Percentiles rank a stretch among this genome's conserved stretches.
Evolutionary conservation across 2,797 vertebrate genomes (phyloP).

Genomic region (Ambastaia sidthimunki): DNA sequence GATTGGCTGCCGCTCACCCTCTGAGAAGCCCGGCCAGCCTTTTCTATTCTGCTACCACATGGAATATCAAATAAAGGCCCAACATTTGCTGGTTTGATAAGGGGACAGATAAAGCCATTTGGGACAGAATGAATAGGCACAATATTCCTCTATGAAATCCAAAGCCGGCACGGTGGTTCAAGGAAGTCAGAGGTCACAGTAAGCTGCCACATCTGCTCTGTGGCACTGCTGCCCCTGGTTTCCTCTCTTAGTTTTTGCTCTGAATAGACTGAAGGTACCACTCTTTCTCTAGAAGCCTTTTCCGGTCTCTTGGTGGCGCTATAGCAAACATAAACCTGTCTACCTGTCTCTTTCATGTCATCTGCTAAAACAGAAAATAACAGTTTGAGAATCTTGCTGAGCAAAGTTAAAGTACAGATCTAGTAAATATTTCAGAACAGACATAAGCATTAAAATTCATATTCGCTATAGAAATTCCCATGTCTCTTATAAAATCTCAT

Average conservation of each 20-base stretch:
- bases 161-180: slow-evolving; percentile 14
- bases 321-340: no score
- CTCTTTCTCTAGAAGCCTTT: background rate
- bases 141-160: background rate
- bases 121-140: slow-evolving; percentile 1
- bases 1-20: slow-evolving; percentile 29
- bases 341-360: no score
- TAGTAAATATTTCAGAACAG: no score
- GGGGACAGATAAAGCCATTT: slow-evolving; percentile 21
- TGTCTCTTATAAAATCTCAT: no score
- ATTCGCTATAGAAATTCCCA: no score
- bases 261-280: slow-evolving; percentile 23
- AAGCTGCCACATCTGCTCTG: slow-evolving; percentile 33
- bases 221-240: slow-evolving; percentile 38
- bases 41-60: slow-evolving; percentile 10
- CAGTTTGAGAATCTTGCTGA: no score
- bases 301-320: no score
- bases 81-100: slow-evolving; percentile 24
- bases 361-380: no score
- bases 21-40: slow-evolving; percentile 4
- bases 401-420: no score
- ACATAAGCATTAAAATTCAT: no score
- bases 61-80: slow-evolving; percentile 27
- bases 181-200: slow-evolving; percentile 12
- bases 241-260: slow-evolving; percentile 33